These are phyloP conservation scores for Corvus hawaiiensis DNA, from an alignment of 2,113 vertebrate genomes.

Conservation along the genomic window DNA sequence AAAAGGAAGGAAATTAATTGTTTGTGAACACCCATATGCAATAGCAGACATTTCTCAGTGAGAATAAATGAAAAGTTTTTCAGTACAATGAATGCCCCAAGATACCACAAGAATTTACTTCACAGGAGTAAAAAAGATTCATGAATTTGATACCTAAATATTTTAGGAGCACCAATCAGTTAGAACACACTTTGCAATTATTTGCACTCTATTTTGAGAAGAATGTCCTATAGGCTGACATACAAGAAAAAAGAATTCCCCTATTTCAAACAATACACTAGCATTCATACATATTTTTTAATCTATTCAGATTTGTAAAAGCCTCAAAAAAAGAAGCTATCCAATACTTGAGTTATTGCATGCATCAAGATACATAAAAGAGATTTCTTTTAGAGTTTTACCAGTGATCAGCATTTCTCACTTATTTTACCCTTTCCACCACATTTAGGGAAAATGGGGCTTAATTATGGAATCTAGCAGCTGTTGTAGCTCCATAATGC, in stretches of 20 bases:
- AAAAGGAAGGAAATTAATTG: conserved; percentile 28
- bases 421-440: not conserved
- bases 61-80: not conserved
- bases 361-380: not conserved
- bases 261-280: not conserved
- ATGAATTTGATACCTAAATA: not conserved
- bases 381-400: not conserved
- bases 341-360: not conserved
- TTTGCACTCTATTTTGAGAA: not conserved
- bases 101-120: not conserved
- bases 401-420: not conserved
- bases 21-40: not conserved
- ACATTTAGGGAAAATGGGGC: conserved; percentile 14
- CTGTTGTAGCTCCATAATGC: not conserved
- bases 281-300: not conserved
- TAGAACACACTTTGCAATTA: not conserved
- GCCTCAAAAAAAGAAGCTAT: not conserved
- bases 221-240: not conserved
- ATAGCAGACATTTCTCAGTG: not conserved
- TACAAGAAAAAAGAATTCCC: not conserved
- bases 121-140: not conserved
- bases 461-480: conserved; percentile 17
- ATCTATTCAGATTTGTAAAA: not conserved
- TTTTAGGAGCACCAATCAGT: not conserved
- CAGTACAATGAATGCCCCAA: not conserved